Evolutionary conservation across 2,113 vertebrate species (phyloP).

Genomic region (Pogona vitticeps): DNA sequence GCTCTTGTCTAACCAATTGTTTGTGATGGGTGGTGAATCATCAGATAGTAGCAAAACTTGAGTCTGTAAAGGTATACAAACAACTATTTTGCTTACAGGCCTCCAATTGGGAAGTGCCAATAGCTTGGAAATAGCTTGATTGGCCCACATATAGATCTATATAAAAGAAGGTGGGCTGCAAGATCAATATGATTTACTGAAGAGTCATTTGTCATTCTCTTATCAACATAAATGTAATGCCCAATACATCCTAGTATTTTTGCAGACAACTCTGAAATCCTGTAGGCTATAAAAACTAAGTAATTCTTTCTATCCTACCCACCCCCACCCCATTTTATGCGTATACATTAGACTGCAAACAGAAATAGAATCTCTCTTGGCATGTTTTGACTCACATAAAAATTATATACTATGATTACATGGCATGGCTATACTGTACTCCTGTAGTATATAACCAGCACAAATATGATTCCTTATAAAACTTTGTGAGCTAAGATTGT

Average conservation of each 20-base stretch:
- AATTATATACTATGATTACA: slow-evolving; percentile 11
- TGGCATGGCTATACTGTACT: background rate
- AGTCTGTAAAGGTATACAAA: background rate
- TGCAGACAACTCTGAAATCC: slow-evolving; percentile 19
- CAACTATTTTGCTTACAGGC: slow-evolving; percentile 14
- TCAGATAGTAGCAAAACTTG: slow-evolving; percentile 1
- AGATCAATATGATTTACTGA: slow-evolving; percentile 7
- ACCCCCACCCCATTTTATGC: background rate
- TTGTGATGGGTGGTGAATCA: background rate
- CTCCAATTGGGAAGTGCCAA: slow-evolving; percentile 22
- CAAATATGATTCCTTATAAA: background rate
- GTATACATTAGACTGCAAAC: background rate
- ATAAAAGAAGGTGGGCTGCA: slow-evolving; percentile 39
- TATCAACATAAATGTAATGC: slow-evolving; percentile 33
- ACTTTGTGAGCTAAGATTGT: background rate
- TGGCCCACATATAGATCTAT: slow-evolving; percentile 21
- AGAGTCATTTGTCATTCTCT: background rate
- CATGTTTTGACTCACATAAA: slow-evolving; percentile 32
- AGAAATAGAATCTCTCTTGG: background rate
- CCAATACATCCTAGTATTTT: background rate
- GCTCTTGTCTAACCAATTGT: background rate
- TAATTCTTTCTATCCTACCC: background rate
- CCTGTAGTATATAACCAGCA: background rate
- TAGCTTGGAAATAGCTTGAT: slow-evolving; percentile 39
- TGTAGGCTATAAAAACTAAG: slow-evolving; percentile 21